Conservation (phyloP, 1,140 invertebrate species). For the Sinonovacula constricta region DNA sequence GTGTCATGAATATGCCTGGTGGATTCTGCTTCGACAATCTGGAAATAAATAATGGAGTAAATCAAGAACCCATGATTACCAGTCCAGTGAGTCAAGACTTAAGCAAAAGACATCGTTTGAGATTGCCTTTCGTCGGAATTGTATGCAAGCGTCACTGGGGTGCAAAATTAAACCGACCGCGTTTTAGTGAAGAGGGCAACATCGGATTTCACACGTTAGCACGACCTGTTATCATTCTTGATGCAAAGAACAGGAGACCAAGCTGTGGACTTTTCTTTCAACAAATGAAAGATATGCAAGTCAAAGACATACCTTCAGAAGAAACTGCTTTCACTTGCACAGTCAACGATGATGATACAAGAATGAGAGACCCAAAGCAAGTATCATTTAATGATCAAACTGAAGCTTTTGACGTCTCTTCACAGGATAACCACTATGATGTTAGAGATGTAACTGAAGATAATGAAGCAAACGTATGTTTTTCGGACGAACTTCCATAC, state of each 20-base stretch:
- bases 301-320: no score
- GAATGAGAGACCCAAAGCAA: no score
- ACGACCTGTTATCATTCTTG: not conserved
- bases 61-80: slow-evolving; percentile 16
- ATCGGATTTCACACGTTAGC: not conserved
- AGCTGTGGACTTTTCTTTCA: not conserved
- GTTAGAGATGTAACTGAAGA: no score
- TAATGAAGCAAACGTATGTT: no score
- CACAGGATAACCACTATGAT: no score
- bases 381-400: no score
- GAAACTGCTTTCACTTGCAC: no score
- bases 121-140: not conserved
- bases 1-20: slow-evolving; percentile 17
- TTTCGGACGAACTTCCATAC: no score
- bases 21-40: slow-evolving; percentile 14
- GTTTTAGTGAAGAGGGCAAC: not conserved
- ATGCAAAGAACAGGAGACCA: not conserved
- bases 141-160: not conserved
- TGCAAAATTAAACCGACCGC: not conserved
- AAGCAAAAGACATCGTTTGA: not conserved
- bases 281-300: not conserved
- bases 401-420: no score
- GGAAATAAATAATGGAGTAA: slow-evolving; percentile 39
- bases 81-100: slow-evolving; percentile 26
- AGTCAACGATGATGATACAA: no score